phyloP scores from a whole-genome alignment of 2,113 vertebrate genomes.

The Ceyx cyanopectus region DNA sequence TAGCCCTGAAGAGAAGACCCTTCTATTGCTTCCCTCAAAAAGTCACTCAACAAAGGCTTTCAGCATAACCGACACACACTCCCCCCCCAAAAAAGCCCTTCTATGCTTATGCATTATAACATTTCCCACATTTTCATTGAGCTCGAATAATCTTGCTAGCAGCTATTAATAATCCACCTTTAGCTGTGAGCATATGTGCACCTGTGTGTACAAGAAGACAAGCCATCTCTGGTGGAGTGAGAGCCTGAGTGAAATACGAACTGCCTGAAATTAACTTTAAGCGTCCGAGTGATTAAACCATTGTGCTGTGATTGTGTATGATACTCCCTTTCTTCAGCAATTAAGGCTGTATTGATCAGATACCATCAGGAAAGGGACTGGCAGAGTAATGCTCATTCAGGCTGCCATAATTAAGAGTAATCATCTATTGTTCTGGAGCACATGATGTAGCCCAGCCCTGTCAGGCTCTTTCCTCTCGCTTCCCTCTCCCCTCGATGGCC shows the following conservation, averaged over 20 bases:
- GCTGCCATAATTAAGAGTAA: conserved; percentile 77
- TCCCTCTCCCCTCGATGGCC: neutral
- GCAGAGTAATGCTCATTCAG: conserved; percentile 62
- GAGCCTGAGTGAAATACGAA: conserved; percentile 62
- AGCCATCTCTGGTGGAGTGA: conserved; percentile 26
- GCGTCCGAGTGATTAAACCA: conserved; percentile 76
- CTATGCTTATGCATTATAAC: conserved; percentile 52
- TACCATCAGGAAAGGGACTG: conserved; percentile 40
- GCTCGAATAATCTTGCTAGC: conserved; percentile 67
- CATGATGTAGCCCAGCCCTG: conserved; percentile 3
- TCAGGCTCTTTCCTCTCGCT: conserved; percentile 25
- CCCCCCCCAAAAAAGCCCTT: neutral
- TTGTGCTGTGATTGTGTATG: conserved; percentile 48
- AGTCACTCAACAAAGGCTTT: conserved; percentile 57
- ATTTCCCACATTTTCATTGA: conserved; percentile 68
- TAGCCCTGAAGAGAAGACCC: conserved; percentile 8
- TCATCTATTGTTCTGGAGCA: conserved; percentile 69
- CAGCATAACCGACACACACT: neutral
- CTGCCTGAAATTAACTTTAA: conserved; percentile 68
- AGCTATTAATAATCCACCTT: conserved; percentile 75
- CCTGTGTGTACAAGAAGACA: conserved; percentile 52
- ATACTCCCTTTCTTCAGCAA: conserved; percentile 64
- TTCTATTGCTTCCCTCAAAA: conserved; percentile 48
- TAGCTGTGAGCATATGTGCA: conserved; percentile 45
- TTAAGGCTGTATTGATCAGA: conserved; percentile 77